Conservation (phyloP, 2,797 vertebrate species). For the Petrocephalus sullivani region DNA sequence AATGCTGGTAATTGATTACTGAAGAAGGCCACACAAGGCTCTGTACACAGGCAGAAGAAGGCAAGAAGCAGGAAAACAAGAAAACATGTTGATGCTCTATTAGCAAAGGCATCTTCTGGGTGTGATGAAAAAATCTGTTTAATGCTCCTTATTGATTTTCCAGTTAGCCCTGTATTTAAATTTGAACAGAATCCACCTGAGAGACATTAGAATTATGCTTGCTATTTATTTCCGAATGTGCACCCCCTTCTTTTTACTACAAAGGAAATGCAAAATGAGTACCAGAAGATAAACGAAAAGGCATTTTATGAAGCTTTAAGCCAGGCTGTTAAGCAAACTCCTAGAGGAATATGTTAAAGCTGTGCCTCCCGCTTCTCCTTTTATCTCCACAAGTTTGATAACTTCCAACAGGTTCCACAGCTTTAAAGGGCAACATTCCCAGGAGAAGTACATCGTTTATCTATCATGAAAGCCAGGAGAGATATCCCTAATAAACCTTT, state of each 20-base stretch:
- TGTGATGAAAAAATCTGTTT: conserved; percentile 27
- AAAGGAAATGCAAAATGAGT: conserved; percentile 36
- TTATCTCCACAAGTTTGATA: conserved; percentile 42
- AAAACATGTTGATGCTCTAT: conserved; percentile 42
- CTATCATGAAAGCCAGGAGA: conserved; percentile 35
- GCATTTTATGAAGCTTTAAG: conserved; percentile 36
- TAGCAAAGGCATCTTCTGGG: conserved; percentile 43
- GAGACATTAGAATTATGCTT: conserved; percentile 27
- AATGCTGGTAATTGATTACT: neutral
- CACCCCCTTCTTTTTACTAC: conserved; percentile 30
- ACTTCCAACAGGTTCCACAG: conserved; percentile 33
- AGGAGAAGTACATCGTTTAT: conserved; percentile 35
- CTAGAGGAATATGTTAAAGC: conserved; percentile 33
- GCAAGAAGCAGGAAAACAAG: conserved; percentile 19
- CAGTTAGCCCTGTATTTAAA: conserved; percentile 21
- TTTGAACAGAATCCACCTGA: conserved; percentile 38
- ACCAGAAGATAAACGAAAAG: conserved; percentile 34
- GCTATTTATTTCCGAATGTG: conserved; percentile 38
- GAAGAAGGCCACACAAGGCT: neutral
- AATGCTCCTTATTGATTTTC: neutral
- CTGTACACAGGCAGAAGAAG: neutral
- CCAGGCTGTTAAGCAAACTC: conserved; percentile 26
- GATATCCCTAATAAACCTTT: conserved; percentile 41
- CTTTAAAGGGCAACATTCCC: conserved; percentile 33
- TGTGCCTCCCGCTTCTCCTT: conserved; percentile 37